A percentile compares a stretch with the other conserved stretches of the same genome.
phyloP scores from a whole-genome alignment of 2,113 vertebrate species.

The Baryphthengus martii region DNA sequence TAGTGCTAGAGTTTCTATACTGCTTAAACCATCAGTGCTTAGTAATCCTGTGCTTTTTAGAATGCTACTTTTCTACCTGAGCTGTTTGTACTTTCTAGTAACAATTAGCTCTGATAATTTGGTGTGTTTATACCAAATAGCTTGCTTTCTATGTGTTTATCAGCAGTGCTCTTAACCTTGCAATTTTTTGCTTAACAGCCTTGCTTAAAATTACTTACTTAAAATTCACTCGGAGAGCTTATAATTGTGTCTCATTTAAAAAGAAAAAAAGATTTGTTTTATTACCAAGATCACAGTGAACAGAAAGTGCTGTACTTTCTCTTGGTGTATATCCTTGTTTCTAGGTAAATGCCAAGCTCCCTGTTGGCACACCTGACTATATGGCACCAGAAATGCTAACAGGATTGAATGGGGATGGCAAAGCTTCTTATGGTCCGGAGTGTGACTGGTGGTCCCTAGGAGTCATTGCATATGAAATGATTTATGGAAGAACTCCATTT shows the following conservation, averaged over 20 bases:
- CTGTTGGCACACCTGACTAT: constrained; percentile 88
- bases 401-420: constrained; percentile 76
- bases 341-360: constrained; percentile 78
- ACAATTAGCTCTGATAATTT: background rate
- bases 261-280: background rate
- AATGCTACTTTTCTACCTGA: background rate
- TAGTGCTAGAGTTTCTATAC: background rate
- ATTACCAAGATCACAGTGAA: background rate
- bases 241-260: background rate
- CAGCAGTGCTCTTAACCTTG: background rate
- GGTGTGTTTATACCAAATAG: background rate
- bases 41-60: background rate
- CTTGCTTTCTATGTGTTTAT: background rate
- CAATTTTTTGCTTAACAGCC: background rate
- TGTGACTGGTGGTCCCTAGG: constrained; percentile 99
- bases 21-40: background rate
- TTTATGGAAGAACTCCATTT: constrained; percentile 88
- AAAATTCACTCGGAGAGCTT: background rate
- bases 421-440: constrained; percentile 76
- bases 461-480: constrained; percentile 93
- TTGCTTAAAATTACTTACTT: background rate
- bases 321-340: background rate
- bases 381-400: constrained; percentile 90
- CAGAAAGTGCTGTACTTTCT: background rate
- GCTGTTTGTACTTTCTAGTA: background rate